These are phyloP conservation scores for Chiridota heheva DNA, from an alignment of 35 echinoderm and acorn worm species.

Conservation along the genomic window DNA sequence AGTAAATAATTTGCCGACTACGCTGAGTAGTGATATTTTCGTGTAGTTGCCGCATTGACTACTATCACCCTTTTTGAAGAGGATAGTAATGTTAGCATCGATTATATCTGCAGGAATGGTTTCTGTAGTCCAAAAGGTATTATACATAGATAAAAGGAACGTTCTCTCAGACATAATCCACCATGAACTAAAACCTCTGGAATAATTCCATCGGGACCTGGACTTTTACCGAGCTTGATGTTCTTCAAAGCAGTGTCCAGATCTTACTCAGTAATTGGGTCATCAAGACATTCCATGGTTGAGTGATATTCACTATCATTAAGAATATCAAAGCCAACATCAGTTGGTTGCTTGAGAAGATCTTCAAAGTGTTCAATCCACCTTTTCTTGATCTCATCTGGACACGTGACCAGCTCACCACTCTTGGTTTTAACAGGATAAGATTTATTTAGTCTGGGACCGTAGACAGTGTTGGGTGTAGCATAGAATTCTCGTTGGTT, in stretches of 20 bases:
- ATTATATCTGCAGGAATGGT: not conserved
- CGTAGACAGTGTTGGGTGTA: not conserved
- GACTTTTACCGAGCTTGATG: not conserved
- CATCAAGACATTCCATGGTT: not conserved
- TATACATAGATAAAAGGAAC: slow-evolving; percentile 1
- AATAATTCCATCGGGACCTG: slow-evolving; percentile 23
- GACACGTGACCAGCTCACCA: not conserved
- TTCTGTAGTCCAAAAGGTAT: not conserved
- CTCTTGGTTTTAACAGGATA: not conserved
- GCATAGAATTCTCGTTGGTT: not conserved
- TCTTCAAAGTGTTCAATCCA: slow-evolving; percentile 14
- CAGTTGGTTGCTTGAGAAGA: not conserved
- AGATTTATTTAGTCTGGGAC: not conserved
- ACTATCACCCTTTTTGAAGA: slow-evolving; percentile 6
- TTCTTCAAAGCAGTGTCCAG: slow-evolving; percentile 7
- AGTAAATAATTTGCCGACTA: slow-evolving; percentile 7
- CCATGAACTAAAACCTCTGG: slow-evolving; percentile 29
- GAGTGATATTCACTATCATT: slow-evolving; percentile 5
- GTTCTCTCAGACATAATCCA: not conserved
- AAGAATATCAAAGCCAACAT: slow-evolving; percentile 9
- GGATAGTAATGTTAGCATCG: slow-evolving; percentile 4
- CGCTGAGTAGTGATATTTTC: slow-evolving; percentile 4
- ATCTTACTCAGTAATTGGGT: not conserved
- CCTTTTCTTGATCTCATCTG: not conserved
- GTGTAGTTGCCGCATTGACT: slow-evolving; percentile 18